A percentile compares a stretch with the other conserved stretches of the same genome.
These are phyloP conservation scores for Plestiodon gilberti DNA, from an alignment of 2,113 vertebrate species.

Conservation along the genomic window DNA sequence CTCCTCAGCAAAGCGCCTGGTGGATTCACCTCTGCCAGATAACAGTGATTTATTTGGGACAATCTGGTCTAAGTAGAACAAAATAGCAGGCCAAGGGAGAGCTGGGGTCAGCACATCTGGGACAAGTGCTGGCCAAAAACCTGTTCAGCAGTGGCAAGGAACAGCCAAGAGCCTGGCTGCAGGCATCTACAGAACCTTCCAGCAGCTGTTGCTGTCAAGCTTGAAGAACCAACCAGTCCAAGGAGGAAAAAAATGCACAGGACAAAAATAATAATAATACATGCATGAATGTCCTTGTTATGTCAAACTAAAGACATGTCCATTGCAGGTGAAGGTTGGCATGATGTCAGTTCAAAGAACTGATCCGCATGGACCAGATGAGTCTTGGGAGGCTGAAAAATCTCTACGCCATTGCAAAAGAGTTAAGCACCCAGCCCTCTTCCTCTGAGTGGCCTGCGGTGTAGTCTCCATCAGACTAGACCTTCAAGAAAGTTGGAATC, in stretches of 20 bases:
- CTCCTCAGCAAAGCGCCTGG: slow-evolving; percentile 43
- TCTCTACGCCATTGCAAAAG: too few species aligned
- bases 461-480: neutral
- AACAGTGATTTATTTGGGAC: slow-evolving; percentile 52
- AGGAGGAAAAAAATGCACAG: neutral
- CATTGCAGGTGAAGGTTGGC: neutral
- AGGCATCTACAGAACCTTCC: slow-evolving; percentile 3
- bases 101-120: slow-evolving; percentile 56
- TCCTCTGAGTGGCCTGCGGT: too few species aligned
- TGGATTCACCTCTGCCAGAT: slow-evolving; percentile 55
- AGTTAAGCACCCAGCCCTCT: too few species aligned
- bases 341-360: neutral
- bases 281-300: neutral
- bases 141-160: slow-evolving; percentile 42
- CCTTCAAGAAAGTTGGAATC: too few species aligned
- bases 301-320: neutral
- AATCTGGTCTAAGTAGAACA: slow-evolving; percentile 32
- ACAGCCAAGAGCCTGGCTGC: slow-evolving; percentile 29
- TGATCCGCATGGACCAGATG: neutral
- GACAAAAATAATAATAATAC: neutral
- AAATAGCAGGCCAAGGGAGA: slow-evolving; percentile 56
- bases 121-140: slow-evolving; percentile 54
- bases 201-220: slow-evolving; percentile 41
- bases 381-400: neutral
- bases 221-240: neutral